Conservation (phyloP, 2,888 invertebrate species). For the Sepiola atlantica region DNA sequence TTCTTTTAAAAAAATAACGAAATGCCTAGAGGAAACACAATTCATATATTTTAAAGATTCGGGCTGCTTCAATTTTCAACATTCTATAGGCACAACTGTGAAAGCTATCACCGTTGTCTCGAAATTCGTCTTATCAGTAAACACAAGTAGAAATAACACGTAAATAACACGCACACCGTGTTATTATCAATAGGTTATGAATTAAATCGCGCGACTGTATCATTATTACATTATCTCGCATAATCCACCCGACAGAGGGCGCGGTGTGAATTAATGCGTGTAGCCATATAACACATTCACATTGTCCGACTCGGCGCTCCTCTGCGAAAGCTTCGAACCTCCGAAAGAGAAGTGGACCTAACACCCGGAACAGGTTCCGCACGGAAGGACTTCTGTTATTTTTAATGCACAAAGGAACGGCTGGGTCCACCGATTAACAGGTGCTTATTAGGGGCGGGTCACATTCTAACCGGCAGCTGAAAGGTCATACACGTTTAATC, state of each 20-base stretch:
- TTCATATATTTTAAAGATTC: not conserved
- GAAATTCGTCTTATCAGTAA: not conserved
- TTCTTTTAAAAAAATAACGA: no score
- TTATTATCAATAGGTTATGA: slow-evolving; percentile 14
- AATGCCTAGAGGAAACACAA: not conserved
- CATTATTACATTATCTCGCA: not conserved
- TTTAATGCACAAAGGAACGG: not conserved
- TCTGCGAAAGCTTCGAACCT: not conserved
- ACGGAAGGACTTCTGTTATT: not conserved
- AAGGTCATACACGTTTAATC: slow-evolving; percentile 18
- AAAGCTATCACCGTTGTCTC: not conserved
- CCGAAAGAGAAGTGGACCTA: not conserved
- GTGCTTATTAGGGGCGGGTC: slow-evolving; percentile 17
- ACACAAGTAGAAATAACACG: not conserved
- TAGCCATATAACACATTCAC: not conserved
- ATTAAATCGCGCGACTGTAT: not conserved
- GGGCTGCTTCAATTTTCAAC: not conserved
- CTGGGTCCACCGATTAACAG: not conserved
- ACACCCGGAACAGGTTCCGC: slow-evolving; percentile 32
- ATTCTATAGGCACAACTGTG: not conserved
- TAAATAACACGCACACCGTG: not conserved
- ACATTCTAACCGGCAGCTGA: not conserved
- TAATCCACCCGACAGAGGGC: not conserved
- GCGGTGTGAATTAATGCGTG: not conserved
- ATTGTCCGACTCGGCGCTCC: not conserved